A percentile compares a stretch with the other conserved stretches of the same genome.
These are phyloP conservation scores for Taenaris catops DNA, from an alignment of 2,888 invertebrate species.

Conservation along the genomic window DNA sequence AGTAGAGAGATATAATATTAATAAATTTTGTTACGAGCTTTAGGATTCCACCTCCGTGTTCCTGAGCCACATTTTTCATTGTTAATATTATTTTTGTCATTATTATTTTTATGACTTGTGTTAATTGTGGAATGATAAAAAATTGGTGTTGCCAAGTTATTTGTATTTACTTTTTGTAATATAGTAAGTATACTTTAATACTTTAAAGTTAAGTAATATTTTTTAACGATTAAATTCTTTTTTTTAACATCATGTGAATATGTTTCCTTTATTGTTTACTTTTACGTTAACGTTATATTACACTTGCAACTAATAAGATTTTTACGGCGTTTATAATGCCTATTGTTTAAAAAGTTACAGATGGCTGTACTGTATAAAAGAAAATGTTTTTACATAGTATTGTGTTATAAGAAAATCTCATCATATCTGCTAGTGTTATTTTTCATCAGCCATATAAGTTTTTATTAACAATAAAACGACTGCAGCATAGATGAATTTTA, in stretches of 20 bases:
- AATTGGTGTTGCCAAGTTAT: constrained; percentile 53
- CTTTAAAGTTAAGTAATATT: constrained; percentile 44
- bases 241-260: constrained; percentile 2
- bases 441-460: constrained; percentile 20
- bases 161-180: constrained; percentile 59
- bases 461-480: constrained; percentile 24
- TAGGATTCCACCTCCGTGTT: constrained; percentile 61
- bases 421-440: too few species aligned
- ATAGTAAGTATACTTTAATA: constrained; percentile 64
- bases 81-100: constrained; percentile 41
- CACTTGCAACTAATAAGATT: constrained; percentile 1
- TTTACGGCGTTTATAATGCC: constrained; percentile 3
- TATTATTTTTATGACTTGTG: constrained; percentile 40
- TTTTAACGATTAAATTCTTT: constrained; percentile 6
- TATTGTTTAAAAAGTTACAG: constrained; percentile 5
- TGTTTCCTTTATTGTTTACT: constrained; percentile 29
- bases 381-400: too few species aligned
- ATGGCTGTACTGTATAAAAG: too few species aligned
- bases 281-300: constrained; percentile 2
- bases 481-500: constrained; percentile 30
- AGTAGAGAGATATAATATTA: constrained; percentile 52
- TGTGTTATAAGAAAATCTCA: too few species aligned
- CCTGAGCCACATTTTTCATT: constrained; percentile 52
- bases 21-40: constrained; percentile 62
- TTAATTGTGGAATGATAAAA: constrained; percentile 39